Base-by-base conservation (phyloP, 2,888 invertebrate genomes). In the Tillus elongatus region DNA sequence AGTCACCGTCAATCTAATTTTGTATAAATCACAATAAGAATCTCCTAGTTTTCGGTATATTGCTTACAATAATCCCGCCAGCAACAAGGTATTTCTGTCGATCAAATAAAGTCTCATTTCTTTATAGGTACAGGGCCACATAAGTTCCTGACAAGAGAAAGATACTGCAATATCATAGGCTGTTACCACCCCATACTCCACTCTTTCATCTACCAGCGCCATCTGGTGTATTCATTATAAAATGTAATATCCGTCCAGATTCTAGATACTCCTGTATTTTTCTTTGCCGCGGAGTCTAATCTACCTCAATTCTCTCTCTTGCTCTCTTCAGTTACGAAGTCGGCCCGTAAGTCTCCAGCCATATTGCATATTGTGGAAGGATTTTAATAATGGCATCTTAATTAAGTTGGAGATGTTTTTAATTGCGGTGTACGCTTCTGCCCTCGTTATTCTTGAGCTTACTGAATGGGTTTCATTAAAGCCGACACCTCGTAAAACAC, bases 371-470 rank as follows among this genome's bases (percentile, higher is more conserved):
- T 19, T 41, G 50, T 42, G 51, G 50, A 49, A 46, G 56, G 60
- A 59, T 63, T 62, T 62, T 63, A 63, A 64, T 63, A 64, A 64
- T 60, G 57, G 61, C 58, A 56, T 59, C 63, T 63, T 64, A 63
- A 64, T 64, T 64, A 64, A 64, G 63, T 63, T 56, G 53, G 58
- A 62, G 64, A 60, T 61, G 63, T 59, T 62, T 63, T 64, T 64
- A 64, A 63, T 64, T 64, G 64, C 60, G 58, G 58, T 54, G 53
- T 54, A 52, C 54, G 54, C 45, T 46, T 45, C 47, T 44, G 44
- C 49, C 54, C 53, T 53, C 59, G 57, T 60, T 60, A 61, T 61
- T 59, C 58, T 57, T 57, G 53, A 57, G 55, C 58, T 52, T 47
- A 44, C 49, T 52, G 55, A 59, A 60, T 61, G 56, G 53, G 54